Base-by-base conservation (phyloP, 1,140 invertebrate genomes). In the Anadara kagoshimensis region DNA sequence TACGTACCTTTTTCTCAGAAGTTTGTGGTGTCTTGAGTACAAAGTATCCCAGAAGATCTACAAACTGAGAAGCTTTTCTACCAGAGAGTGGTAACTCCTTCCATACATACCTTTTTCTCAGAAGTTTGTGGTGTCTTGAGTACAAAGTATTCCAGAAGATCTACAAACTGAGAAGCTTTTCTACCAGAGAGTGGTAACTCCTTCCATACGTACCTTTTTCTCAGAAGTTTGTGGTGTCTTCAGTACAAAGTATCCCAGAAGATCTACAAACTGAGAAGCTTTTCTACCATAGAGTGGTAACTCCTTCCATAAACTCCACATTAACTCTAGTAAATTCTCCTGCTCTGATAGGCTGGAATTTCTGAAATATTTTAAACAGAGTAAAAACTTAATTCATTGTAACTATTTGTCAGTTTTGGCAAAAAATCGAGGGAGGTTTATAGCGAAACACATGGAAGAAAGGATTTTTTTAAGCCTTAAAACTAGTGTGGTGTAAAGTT, bases 141-240 rank as follows among this genome's bases (percentile, higher is more conserved):
- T 0, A 95, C 95, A 83, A 98, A 96, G 88, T 96, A 98, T 0
- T 97, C 97, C 0, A 99, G 91, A 0, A 99, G 90, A 89, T 99
- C 97, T 0, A 98, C 97, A 90, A 98, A 98, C 88, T 99, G 97
- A 0, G 95, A 94, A 2, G 97, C 96, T 89, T 98, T 96, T 0
- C 95, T 91, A 3, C 97, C 98, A 86, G 97, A 98, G 61, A 93
- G 92, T 0, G 96, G 95, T 44, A 99, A 90, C 54, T 95, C 90
- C 2, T 95, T 95, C 97, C 97, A 98, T 41, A 98, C 88, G 47
- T 56, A 77, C 79, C 70, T 81, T 75, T 59, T 80, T 84, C 26
- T 89, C 87, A 56, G 81, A 78, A 12, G 80, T 81, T 29, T 86
- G 78, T 56, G 84, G 79, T 58, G 90, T 96, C 86, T 95, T 96